Evolutionary conservation across 2,113 vertebrate species (phyloP), one percentile per base, ranked within the genome.

Genomic region (Egretta garzetta): DNA sequence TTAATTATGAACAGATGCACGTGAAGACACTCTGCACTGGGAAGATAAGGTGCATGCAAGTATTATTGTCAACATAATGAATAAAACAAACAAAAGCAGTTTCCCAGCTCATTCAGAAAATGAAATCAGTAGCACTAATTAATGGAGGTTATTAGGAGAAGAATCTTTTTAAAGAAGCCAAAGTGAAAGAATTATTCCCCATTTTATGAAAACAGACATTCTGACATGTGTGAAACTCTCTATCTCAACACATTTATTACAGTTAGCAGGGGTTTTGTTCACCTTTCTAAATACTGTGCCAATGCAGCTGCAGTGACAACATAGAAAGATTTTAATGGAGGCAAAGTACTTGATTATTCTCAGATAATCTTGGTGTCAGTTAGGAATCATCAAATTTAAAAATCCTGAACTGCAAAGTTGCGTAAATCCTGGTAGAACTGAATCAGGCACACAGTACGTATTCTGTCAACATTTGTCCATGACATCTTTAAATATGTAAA

Each of bases 21-120:
- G 56, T 9, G n/a, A 96, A 88, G 64, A 84, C 22, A 41, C 11
- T 63, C 59, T 85, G 55, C 26, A 92, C 63, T 56, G 58, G 24
- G 58, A 95, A 93, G 75, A 86, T 93, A 94, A 88, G 33, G 14
- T 76, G 30, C 18, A 66, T 62, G 53, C 17, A 88, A 84, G 26
- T 64, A 64, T 56, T 91, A 80, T 75, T 94, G 28, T 90, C 17
- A 90, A 50, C 41, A 41, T 23, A 90, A 70, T 45, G 41, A 74
- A 70, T 73, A 86, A 90, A 88, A 26, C 47, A 88, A 90, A 91
- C 21, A 64, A 67, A 86, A 89, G 7, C 16, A 59, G 12, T 75
- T 84, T 93, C 39, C 43, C 60, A 75, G 47, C 7, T 5, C 27
- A 28, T 67, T 90, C 43, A 82, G 47, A 76, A 96, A 96, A 80